Evolutionary conservation across 2,888 invertebrate genomes (phyloP), one percentile per base, ranked within the genome.

Genomic region (Pheosia gnoma): DNA sequence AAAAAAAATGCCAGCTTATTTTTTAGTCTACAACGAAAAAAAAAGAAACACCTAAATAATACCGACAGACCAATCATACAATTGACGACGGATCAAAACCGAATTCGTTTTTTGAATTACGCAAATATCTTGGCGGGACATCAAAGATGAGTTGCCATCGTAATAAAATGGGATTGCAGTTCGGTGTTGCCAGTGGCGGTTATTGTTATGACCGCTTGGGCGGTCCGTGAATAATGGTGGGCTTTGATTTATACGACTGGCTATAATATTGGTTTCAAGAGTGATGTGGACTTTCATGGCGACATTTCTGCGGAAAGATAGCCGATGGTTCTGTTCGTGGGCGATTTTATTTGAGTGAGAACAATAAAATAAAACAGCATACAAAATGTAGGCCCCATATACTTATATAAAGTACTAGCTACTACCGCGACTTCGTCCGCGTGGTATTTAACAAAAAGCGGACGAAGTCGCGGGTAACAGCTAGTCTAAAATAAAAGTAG

Each of bases 171-270:
- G 67, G 66, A 65, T 60, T 38, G 62, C 62, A 53, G 66, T 53
- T 45, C 60, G 56, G 51, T 71, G 65, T 73, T 74, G 69, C 74
- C 70, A 74, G 64, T 67, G 72, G 61, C 72, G 57, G 60, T 72
- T 68, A 72, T 70, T 65, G 66, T 69, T 68, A 70, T 69, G 59
- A 61, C 71, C 51, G 61, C 63, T 63, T 76, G 78, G 76, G 78
- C 74, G 77, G 78, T 71, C 71, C 62, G 61, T 77, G 74, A 78
- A 64, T 78, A 77, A 79, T 81, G 66, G 62, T 65, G 66, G 63
- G 67, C 62, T 65, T 68, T 75, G 68, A 75, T 72, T 77, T 72
- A 75, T 70, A 59, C 47, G 11, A 54, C 53, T 66, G 57, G 59
- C 61, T 67, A 70, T 69, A 57, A 25, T 71, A 72, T 74, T 68